Percentiles rank a stretch among this genome's conserved stretches.
phyloP scores from a whole-genome alignment of 2,888 invertebrate species.

The Philereme vetulata region DNA sequence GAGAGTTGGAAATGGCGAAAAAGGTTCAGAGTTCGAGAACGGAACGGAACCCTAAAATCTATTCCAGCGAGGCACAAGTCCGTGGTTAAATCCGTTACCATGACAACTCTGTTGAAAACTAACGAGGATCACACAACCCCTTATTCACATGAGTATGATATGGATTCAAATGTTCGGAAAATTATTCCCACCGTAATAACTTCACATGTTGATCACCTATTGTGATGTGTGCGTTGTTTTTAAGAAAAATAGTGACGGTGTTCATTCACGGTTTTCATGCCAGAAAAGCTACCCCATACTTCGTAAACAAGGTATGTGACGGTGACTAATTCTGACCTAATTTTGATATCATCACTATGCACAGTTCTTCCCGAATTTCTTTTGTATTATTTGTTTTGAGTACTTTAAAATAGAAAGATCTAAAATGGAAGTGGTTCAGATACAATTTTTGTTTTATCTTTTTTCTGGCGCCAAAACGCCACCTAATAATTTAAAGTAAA shows the following conservation, averaged over 20 bases:
- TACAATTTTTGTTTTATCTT: too few relatives aligned
- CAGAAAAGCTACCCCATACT: not conserved
- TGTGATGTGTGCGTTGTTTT: constrained; percentile 12
- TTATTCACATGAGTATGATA: constrained; percentile 52
- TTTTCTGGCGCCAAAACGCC: too few relatives aligned
- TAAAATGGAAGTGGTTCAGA: too few relatives aligned
- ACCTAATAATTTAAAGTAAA: too few relatives aligned
- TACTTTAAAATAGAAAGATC: too few relatives aligned
- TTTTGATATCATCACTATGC: constrained; percentile 5
- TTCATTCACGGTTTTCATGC: constrained; percentile 7
- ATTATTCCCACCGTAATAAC: constrained; percentile 62
- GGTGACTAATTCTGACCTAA: constrained; percentile 35
- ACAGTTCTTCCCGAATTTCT: too few relatives aligned
- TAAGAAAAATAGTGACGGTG: constrained; percentile 13
- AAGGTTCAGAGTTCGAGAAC: too few relatives aligned
- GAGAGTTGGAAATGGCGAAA: too few relatives aligned
- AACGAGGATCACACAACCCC: constrained; percentile 43
- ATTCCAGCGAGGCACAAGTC: not conserved
- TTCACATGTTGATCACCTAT: not conserved
- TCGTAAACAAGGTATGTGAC: not conserved
- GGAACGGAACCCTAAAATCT: not conserved
- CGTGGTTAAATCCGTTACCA: constrained; percentile 23
- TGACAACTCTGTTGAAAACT: constrained; percentile 62
- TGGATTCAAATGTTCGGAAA: constrained; percentile 48
- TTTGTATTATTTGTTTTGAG: too few relatives aligned